Base-by-base conservation (phyloP, 2,113 vertebrate species). In the Pygoscelis antarcticus region DNA sequence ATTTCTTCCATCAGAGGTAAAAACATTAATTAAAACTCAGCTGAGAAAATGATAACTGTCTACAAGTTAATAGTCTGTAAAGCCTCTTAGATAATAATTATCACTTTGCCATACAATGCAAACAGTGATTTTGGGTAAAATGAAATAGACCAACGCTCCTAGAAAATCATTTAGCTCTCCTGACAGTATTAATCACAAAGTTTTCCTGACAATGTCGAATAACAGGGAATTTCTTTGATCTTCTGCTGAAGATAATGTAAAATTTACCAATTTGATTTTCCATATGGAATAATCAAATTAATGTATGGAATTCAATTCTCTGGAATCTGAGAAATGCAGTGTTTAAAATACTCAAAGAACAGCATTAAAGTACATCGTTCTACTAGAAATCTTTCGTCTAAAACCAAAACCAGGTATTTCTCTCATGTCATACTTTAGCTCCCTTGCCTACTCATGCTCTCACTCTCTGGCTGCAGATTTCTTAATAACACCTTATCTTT, bases 401-500 rank as follows among this genome's bases (percentile, higher is more conserved):
- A 91, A 87, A 58, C 20, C 34, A 86, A 93, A 98, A 14, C 7
- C n/a, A 64, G 9, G 7, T 74, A 68, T 87, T 90, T 88, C 17
- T 90, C 21, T 92, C 5, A 1, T 34, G 88, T 30, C 51, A 51
- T 18, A 75, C 71, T 57, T 79, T 11, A 85, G 36, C 17, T 93
- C 36, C 65, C 51, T 83, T 93, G 61, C 27, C 88, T 65, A 70
- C n/a, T 85, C 77, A 80, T 16, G 11, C 42, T 95, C n/a, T 87
- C 65, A 60, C 13, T 84, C 75, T 81, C 64, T 74, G 44, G 47
- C 21, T 84, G 36, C 7, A 10, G 46, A 83, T 69, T 89, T 94
- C 84, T 92, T 93, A 96, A 12, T 83, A 90, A 47, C 9, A 89
- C 23, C 75, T 94, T 89, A 76, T 83, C 42, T 97, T 90, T 83